phyloP scores from a whole-genome alignment of 2,888 invertebrate species.

The Galerucella calmariensis region DNA sequence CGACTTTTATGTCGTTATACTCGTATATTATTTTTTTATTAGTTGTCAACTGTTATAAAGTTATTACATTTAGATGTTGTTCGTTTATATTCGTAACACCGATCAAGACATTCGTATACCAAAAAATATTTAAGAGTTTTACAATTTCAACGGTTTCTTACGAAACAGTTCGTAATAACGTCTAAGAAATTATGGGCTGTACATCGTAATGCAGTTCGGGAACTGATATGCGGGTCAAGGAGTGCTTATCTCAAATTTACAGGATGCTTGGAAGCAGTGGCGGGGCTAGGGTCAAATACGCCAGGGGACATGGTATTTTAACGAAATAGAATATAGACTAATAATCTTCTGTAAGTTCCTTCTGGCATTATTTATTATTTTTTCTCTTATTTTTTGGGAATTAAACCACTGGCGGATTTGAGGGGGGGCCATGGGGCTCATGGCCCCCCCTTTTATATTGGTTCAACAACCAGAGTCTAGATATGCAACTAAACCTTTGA shows the following conservation, averaged over 20 bases:
- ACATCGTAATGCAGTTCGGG: background rate
- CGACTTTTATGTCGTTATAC: background rate
- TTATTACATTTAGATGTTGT: no score
- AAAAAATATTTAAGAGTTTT: no score
- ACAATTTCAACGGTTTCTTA: background rate
- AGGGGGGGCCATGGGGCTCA: no score
- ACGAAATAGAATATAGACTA: background rate
- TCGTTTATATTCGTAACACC: no score
- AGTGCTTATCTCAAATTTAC: constrained; percentile 9
- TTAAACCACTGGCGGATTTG: no score
- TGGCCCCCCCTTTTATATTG: no score
- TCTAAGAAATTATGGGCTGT: background rate
- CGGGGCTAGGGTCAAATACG: no score
- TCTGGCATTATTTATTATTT: no score
- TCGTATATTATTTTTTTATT: background rate
- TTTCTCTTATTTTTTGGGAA: no score
- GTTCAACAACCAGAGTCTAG: no score
- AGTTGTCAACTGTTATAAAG: background rate
- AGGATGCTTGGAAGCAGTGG: background rate
- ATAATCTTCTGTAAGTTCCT: no score
- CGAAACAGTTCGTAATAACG: background rate
- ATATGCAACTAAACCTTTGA: no score
- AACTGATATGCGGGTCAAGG: constrained; percentile 10
- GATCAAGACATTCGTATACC: background rate
- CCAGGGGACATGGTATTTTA: background rate